phyloP scores from a whole-genome alignment of 1,140 invertebrate species.

The Propsilocerus akamusi region DNA sequence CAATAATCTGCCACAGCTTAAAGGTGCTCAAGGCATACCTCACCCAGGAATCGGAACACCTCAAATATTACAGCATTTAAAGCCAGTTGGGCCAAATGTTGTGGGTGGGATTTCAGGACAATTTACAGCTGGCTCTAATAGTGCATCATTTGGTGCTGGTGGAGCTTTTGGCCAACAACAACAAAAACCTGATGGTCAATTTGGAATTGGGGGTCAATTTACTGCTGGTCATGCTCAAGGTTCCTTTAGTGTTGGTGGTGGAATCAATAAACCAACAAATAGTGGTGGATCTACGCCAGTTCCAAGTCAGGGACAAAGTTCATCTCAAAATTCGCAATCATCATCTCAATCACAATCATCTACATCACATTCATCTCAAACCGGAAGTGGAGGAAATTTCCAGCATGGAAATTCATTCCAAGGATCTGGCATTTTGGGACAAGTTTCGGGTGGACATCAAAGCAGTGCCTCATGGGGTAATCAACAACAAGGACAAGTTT shows the following conservation, averaged over 20 bases:
- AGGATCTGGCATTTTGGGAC: too few relatives aligned
- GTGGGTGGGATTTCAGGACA: background rate
- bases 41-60: slow-evolving; percentile 3
- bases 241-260: background rate
- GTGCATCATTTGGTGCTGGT: background rate
- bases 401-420: background rate
- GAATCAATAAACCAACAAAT: too few relatives aligned
- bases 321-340: background rate
- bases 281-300: too few relatives aligned
- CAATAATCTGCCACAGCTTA: slow-evolving; percentile 3
- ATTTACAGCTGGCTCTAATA: background rate
- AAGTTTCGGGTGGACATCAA: background rate
- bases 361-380: background rate
- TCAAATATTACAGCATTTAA: background rate
- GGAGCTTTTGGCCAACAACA: background rate
- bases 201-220: background rate
- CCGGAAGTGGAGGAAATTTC: background rate
- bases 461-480: background rate
- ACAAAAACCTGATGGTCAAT: background rate
- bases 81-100: background rate
- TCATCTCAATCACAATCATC: background rate
- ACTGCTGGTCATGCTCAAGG: background rate
- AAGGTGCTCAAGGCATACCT: slow-evolving; percentile 7
- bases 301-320: background rate
- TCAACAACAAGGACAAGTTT: background rate